Conservation (phyloP, 2,797 vertebrate genomes). For the Petrocephalus sullivani region DNA sequence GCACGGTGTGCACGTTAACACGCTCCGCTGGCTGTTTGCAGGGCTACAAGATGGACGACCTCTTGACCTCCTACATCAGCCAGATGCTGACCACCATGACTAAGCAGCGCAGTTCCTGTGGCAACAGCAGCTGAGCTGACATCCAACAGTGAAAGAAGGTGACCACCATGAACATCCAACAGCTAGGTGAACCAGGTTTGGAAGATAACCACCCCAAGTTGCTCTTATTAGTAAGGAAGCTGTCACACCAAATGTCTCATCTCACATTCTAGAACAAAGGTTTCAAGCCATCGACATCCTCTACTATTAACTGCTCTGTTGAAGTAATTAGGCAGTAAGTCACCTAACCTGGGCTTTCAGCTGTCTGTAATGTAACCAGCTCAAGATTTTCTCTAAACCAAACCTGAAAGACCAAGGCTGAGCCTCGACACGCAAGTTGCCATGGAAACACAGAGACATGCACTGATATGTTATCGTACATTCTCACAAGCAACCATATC, state of each 20-base stretch:
- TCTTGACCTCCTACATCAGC: conserved; percentile 96
- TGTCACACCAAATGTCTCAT: not conserved
- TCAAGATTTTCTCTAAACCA: not conserved
- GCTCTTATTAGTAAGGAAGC: not conserved
- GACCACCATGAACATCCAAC: conserved; percentile 28
- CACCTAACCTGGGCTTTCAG: not conserved
- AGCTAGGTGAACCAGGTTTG: not conserved
- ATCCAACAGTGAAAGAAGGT: conserved; percentile 61
- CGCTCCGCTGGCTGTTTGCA: conserved; percentile 39
- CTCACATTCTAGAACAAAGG: not conserved
- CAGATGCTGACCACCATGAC: conserved; percentile 97
- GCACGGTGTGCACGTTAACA: not conserved
- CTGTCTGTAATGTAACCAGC: not conserved
- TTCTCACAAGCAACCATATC: conserved; percentile 1
- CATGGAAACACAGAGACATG: conserved; percentile 1
- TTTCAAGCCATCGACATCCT: not conserved
- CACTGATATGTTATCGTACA: not conserved
- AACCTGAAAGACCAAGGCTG: not conserved
- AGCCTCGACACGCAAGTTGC: not conserved
- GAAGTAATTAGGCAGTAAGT: not conserved
- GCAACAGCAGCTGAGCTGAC: conserved; percentile 82
- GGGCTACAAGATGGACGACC: conserved; percentile 99
- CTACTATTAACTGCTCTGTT: not conserved
- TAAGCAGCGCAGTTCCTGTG: conserved; percentile 77
- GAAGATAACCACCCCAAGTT: not conserved